Evolutionary conservation across 2,888 invertebrate genomes (phyloP), one percentile per base, ranked within the genome.

Genomic region (Loripinus fragilis): DNA sequence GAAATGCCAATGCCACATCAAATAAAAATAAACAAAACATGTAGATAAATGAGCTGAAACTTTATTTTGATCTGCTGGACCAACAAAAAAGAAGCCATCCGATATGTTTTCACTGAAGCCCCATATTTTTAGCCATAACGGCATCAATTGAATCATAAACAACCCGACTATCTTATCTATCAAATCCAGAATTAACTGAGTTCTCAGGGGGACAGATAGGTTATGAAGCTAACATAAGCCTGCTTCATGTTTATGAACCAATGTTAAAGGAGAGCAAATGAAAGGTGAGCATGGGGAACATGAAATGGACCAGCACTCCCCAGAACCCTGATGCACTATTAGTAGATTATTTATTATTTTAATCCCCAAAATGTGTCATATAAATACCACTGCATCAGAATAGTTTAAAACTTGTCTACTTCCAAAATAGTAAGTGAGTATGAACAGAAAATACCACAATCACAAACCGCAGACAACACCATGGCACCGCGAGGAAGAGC

Each of bases 11-110:
- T 30, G 23, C 35, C 65, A 7, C 23, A 3, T 5, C 65, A 65
- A 35, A 65, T 12, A 30, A 35, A 65, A n/a, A 65, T 38, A 65
- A 65, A 65, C n/a, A n/a, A n/a, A n/a, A n/a, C n/a, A n/a, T n/a
- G 35, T 65, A 2, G 52, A 23, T 52, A 52, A 52, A 25, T 52
- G 25, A 10, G 25, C 25, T 52, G 52, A 25, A 52, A 23, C 23
- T 52, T 52, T 52, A 28, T 25, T 52, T 15, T 23, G 25, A 23
- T 71, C 48, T n/a, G 68, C 38, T 20, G 71, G 69, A 65, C 73
- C 76, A 23, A 65, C 67, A 67, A 80, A 76, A 10, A 80, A 60
- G 70, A 79, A 75, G 65, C 74, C 78, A 71, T 71, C 74, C 12
- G 75, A n/a, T 28, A 78, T 71, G 30, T 80, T 67, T 71, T 74